Conservation (phyloP, 2,888 invertebrate species). For the Drosophila anomelani region DNA sequence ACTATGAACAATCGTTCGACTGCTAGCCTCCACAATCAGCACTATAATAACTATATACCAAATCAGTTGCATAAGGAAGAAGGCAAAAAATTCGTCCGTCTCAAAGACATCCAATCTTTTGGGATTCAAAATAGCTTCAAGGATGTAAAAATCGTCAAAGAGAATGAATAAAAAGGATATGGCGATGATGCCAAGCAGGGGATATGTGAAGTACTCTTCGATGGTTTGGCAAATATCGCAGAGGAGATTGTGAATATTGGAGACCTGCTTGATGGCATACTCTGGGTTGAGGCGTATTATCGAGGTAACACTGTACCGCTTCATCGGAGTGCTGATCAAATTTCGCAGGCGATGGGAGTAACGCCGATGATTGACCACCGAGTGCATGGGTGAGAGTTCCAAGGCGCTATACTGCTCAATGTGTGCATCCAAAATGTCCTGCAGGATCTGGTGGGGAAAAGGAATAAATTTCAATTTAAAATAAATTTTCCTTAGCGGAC, state of each 20-base stretch:
- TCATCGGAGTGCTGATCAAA: conserved; percentile 62
- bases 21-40: conserved; percentile 82
- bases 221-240: conserved; percentile 82
- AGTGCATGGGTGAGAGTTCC: conserved; percentile 81
- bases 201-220: conserved; percentile 83
- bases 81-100: conserved; percentile 82
- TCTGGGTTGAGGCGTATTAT: conserved; percentile 79
- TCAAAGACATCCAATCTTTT: conserved; percentile 78
- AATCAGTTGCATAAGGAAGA: conserved; percentile 81
- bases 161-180: conserved; percentile 83
- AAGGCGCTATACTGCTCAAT: conserved; percentile 72
- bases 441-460: conserved; percentile 66
- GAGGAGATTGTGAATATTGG: conserved; percentile 81
- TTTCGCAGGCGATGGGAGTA: conserved; percentile 57
- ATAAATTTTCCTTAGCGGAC: background rate
- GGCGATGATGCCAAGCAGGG: conserved; percentile 81
- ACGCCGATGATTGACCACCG: conserved; percentile 63
- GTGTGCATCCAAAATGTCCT: conserved; percentile 78
- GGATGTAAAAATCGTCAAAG: conserved; percentile 82
- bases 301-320: conserved; percentile 79
- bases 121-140: conserved; percentile 81
- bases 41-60: conserved; percentile 82
- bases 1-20: conserved; percentile 79
- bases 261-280: conserved; percentile 79
- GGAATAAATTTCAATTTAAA: background rate